A percentile compares a stretch with the other conserved stretches of the same genome.
These are phyloP conservation scores for Brachionus rubens DNA, from an alignment of 1,140 invertebrate species.

Conservation along the genomic window DNA sequence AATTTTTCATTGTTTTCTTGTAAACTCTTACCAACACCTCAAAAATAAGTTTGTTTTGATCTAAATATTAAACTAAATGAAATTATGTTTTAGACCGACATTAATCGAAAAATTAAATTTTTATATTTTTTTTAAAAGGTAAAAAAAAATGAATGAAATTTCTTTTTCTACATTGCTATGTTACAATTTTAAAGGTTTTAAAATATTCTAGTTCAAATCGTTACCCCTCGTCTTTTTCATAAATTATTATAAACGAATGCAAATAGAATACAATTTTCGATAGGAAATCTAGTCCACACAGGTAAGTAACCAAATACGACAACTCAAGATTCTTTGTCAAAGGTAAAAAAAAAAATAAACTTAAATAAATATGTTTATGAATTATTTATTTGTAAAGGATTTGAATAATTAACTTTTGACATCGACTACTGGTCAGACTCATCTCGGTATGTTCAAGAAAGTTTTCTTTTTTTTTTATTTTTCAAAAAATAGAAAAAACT, in stretches of 20 bases:
- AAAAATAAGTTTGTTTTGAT: too few relatives aligned
- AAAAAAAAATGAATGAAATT: neutral
- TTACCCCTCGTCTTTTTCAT: too few relatives aligned
- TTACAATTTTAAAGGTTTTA: neutral
- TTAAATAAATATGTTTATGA: too few relatives aligned
- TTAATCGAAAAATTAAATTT: neutral
- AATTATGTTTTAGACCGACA: neutral
- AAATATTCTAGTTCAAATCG: neutral
- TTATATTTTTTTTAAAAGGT: slow-evolving; percentile 3
- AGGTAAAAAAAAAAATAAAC: neutral
- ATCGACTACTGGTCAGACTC: neutral
- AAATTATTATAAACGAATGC: slow-evolving; percentile 30
- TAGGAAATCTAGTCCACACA: neutral
- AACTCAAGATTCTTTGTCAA: neutral
- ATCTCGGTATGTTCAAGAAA: too few relatives aligned
- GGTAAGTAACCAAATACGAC: neutral
- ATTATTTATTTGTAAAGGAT: slow-evolving; percentile 27
- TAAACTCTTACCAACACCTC: too few relatives aligned
- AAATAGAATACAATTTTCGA: slow-evolving; percentile 2
- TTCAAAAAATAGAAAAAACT: too few relatives aligned
- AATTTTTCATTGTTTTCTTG: neutral
- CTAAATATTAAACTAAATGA: too few relatives aligned
- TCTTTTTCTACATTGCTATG: neutral
- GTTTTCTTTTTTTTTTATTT: too few relatives aligned
- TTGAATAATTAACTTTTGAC: slow-evolving; percentile 28